Conservation (phyloP, 2,888 invertebrate genomes). For the Polyploca ridens region DNA sequence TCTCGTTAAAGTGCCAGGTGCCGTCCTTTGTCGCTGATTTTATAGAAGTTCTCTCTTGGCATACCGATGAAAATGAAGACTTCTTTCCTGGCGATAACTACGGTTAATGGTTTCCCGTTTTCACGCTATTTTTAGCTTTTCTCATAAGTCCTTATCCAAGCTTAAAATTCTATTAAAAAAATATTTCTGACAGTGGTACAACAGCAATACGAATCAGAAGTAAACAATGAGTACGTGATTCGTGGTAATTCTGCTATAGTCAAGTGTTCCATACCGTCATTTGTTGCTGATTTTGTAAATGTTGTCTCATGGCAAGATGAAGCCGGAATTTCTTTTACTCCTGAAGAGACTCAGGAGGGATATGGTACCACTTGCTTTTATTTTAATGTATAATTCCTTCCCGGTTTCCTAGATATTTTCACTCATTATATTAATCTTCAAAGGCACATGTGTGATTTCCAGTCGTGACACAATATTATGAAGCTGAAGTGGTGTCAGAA, state of each 20-base stretch:
- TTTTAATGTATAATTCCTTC: conserved; percentile 14
- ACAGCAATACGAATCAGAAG: conserved; percentile 95
- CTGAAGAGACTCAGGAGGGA: conserved; percentile 62
- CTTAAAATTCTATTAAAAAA: conserved; percentile 14
- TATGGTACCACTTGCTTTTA: conserved; percentile 57
- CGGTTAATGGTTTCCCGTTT: conserved; percentile 70
- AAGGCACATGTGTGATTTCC: conserved; percentile 52
- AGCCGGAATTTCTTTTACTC: conserved; percentile 83
- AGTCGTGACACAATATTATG: conserved; percentile 96
- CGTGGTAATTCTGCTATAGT: conserved; percentile 94
- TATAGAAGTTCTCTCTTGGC: conserved; percentile 92
- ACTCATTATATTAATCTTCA: conserved; percentile 22
- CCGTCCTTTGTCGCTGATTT: conserved; percentile 95
- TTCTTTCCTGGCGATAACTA: conserved; percentile 87
- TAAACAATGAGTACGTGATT: conserved; percentile 96
- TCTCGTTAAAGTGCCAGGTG: conserved; percentile 91
- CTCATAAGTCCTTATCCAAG: conserved; percentile 26
- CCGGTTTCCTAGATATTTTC: conserved; percentile 24
- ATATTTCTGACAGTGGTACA: conserved; percentile 89
- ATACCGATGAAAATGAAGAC: conserved; percentile 89
- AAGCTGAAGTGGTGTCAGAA: conserved; percentile 94
- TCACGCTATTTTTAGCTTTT: conserved; percentile 26
- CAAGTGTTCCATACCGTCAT: conserved; percentile 96
- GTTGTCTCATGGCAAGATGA: conserved; percentile 95
- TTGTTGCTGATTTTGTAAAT: conserved; percentile 95